phyloP scores from a whole-genome alignment of 2,888 invertebrate species.

The Blastobasis lacticolella region DNA sequence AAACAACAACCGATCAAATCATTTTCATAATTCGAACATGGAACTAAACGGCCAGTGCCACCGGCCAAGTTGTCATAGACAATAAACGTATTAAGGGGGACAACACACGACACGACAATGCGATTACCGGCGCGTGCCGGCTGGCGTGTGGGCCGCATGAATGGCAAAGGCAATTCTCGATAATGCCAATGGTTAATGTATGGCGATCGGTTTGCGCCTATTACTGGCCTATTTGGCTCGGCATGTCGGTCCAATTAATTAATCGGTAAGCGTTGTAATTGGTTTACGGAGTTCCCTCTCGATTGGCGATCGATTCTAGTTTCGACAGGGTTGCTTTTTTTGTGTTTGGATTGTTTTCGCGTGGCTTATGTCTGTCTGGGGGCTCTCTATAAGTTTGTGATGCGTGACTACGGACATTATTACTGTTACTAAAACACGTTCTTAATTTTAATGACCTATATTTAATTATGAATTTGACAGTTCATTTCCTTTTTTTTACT shows the following conservation, averaged over 20 bases:
- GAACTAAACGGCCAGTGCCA: background rate
- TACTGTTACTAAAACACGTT: too few species aligned
- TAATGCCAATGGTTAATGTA: constrained; percentile 62
- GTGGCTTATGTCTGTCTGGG: too few species aligned
- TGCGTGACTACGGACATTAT: too few species aligned
- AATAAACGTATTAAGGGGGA: constrained; percentile 49
- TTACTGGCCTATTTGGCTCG: constrained; percentile 49
- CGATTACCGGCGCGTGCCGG: constrained; percentile 61
- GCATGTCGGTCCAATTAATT: constrained; percentile 52
- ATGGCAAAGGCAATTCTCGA: constrained; percentile 44
- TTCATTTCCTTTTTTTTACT: too few species aligned
- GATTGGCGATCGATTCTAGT: background rate
- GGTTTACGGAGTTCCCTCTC: constrained; percentile 25
- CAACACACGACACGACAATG: constrained; percentile 44
- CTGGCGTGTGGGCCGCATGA: constrained; percentile 30
- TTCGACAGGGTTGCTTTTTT: too few species aligned
- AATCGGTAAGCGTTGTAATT: constrained; percentile 40
- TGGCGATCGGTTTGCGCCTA: constrained; percentile 38
- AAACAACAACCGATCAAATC: background rate
- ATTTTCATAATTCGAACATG: background rate
- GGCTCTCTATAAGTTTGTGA: too few species aligned
- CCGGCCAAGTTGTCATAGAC: constrained; percentile 35
- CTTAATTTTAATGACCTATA: too few species aligned
- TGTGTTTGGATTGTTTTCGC: too few species aligned
- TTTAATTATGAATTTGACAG: too few species aligned